These are phyloP conservation scores for Nebria brevicollis DNA, from an alignment of 2,888 invertebrate species.

Conservation along the genomic window DNA sequence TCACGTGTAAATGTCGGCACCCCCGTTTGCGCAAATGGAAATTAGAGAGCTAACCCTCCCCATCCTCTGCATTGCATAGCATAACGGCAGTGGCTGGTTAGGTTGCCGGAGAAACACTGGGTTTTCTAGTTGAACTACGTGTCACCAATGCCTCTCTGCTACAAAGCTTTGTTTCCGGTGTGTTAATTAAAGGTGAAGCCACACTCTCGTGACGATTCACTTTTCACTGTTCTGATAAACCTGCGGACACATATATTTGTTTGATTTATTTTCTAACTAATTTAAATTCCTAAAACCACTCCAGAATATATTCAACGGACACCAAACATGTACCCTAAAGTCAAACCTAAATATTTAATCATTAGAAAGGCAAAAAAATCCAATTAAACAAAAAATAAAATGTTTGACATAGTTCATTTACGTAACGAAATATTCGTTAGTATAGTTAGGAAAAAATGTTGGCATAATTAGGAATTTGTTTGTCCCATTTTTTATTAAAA, in stretches of 20 bases:
- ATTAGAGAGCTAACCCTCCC: slow-evolving; percentile 15
- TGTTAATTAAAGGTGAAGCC: slow-evolving; percentile 46
- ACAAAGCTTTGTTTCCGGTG: slow-evolving; percentile 45
- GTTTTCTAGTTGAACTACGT: slow-evolving; percentile 22
- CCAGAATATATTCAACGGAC: not conserved
- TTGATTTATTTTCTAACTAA: not conserved
- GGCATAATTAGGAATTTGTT: too few species aligned
- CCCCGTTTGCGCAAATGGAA: slow-evolving; percentile 41
- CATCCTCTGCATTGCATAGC: not conserved
- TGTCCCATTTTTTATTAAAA: too few species aligned
- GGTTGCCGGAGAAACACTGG: not conserved
- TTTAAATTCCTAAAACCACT: not conserved
- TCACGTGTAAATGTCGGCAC: slow-evolving; percentile 37
- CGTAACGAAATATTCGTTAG: too few species aligned
- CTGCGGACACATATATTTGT: not conserved
- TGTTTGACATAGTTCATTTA: too few species aligned
- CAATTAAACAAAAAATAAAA: not conserved
- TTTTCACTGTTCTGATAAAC: not conserved
- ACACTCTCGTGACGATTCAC: slow-evolving; percentile 9
- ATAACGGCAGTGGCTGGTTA: not conserved
- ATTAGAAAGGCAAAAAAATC: not conserved
- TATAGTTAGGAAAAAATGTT: too few species aligned
- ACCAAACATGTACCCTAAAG: not conserved
- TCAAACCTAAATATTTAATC: not conserved
- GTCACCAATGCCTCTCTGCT: slow-evolving; percentile 19